Percentiles rank a stretch among this genome's conserved stretches.
phyloP scores from a whole-genome alignment of 2,113 vertebrate species.

The Limnothrissa miodon region DNA sequence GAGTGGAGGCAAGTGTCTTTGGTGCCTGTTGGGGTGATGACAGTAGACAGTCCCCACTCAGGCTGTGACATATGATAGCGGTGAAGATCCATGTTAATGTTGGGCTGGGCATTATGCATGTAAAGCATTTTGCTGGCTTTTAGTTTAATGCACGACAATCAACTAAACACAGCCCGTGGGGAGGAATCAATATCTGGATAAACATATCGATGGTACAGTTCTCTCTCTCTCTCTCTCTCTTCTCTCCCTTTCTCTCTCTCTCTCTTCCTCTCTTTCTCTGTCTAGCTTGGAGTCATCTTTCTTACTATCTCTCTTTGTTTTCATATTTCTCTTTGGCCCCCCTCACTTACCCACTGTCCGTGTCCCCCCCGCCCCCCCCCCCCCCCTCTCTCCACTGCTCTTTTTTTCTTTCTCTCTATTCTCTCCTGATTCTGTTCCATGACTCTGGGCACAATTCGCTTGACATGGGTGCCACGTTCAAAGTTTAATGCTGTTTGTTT shows the following conservation, averaged over 20 bases:
- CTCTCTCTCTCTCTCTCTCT: conserved; percentile 8
- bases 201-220: conserved; percentile 50
- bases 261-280: conserved; percentile 8
- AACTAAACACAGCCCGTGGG: conserved; percentile 42
- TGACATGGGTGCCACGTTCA: conserved; percentile 67
- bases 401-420: not conserved
- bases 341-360: conserved; percentile 25
- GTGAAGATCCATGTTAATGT: conserved; percentile 36
- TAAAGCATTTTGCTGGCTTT: conserved; percentile 45
- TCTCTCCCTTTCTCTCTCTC: not conserved
- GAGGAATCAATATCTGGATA: conserved; percentile 50
- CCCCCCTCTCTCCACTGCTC: conserved; percentile 25
- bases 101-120: conserved; percentile 27
- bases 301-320: not conserved
- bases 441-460: conserved; percentile 61
- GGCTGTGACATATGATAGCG: conserved; percentile 30
- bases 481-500: conserved; percentile 82
- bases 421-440: conserved; percentile 34
- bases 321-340: conserved; percentile 32
- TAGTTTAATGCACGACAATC: conserved; percentile 47
- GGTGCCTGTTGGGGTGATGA: not conserved
- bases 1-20: not conserved
- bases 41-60: conserved; percentile 30
- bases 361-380: not conserved
- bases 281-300: too few relatives aligned